Base-by-base conservation (phyloP, 2,113 vertebrate genomes). In the Myiopsitta monachus region DNA sequence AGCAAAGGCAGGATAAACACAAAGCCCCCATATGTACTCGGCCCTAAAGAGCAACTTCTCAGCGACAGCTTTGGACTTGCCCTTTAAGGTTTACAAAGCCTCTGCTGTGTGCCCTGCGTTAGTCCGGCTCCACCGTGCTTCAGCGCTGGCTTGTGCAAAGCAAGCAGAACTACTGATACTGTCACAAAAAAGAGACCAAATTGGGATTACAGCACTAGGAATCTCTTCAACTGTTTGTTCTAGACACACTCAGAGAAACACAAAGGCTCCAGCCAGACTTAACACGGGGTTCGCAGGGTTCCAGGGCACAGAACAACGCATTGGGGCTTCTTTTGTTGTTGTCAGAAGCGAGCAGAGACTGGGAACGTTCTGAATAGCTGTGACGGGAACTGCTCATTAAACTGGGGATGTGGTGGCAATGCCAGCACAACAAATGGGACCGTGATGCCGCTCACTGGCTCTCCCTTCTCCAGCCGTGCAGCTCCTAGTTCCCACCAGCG, bases 21-120 rank as follows among this genome's bases (percentile, higher is more conserved):
- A 64, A 86, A 90, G 92, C 88, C 80, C 83, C 73, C 80, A 59
- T 31, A 92, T 26, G 80, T 70, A 88, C 88, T 88, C 57, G 2
- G 73, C 51, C 90, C 66, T 31, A 30, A 87, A 95, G 91, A 95
- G 72, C 66, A 94, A 87, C 86, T 93, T 95, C 90, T 59, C 83
- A 96, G 80, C 75, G 31, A 61, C 30, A 38, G 95, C 88, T 96
- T 64, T 82, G 95, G 73, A 51, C 88, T 69, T 11, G 49, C 82
- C 73, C 87, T 96, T 94, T 90, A 88, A 95, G 86, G 86, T 93
- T 87, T 64, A 96, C 79, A 96, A 90, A 95, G 87, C 63, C 75
- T 91, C 54, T 83, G 91, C 84, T 87, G 81, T 44, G 91, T 10
- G 81, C 77, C 75, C 83, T 84, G 62, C 38, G 77, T 81, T 31